Base-by-base conservation (phyloP, 2,888 invertebrate species). In the Drosophila prostipennis region DNA sequence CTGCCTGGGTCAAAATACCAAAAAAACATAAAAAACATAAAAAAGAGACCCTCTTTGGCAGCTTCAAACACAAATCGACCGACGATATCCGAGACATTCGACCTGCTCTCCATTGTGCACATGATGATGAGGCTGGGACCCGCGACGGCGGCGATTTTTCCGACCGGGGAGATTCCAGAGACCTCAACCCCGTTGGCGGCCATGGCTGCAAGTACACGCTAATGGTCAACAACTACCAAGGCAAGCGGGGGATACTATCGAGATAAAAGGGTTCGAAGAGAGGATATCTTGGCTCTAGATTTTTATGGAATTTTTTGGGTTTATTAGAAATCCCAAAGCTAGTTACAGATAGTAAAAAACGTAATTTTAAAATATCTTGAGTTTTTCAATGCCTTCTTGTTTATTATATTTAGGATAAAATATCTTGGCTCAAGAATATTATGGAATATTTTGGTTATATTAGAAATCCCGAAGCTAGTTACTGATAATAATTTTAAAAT, bases 31-130 rank as follows among this genome's bases (percentile, higher is more conserved):
- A n/a, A n/a, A n/a, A n/a, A n/a, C n/a, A n/a, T n/a, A n/a, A 45
- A 39, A 19, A 19, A 19, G 19, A 19, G 43, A 57, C 58, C 53
- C 52, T 45, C 71, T 26, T 36, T 43, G 69, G 55, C 70, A 74
- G 67, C 74, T 57, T 59, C 48, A 74, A 80, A 80, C 78, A 70
- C 55, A 70, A 59, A 70, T 45, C 63, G 55, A 67, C 57, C 59
- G 72, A 67, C 59, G 60, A 60, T 68, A 60, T 68, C 64, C 76
- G 63, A 74, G 72, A 78, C 63, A 65, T 46, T 79, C 86, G 86
- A 85, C 84, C 86, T 85, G 84, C 80, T 84, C 84, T 85, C 82
- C 79, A 85, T 85, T 85, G 86, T 86, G 86, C 86, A 86, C 86
- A 86, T 86, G 86, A 86, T 86, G 86, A 86, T 80, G 80, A 54